Conservation (phyloP, 2,888 invertebrate species). For the Aphidoletes aphidimyza region DNA sequence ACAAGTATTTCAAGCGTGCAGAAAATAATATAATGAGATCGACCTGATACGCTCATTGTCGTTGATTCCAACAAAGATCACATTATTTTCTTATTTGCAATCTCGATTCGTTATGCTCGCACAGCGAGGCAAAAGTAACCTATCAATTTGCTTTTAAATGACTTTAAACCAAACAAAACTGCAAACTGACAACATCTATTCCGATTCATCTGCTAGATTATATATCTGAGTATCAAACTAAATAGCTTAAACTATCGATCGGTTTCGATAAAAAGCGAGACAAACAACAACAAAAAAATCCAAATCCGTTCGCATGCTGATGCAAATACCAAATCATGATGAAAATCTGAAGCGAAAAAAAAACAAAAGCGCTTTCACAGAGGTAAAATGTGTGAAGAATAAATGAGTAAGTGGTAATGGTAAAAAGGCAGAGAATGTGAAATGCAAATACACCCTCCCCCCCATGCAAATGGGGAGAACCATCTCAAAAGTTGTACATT, state of each 20-base stretch:
- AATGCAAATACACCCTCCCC: too few species aligned
- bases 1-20: not conserved
- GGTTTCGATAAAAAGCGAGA: not conserved
- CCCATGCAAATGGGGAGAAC: too few species aligned
- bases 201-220: slow-evolving; percentile 34
- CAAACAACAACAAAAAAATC: too few species aligned
- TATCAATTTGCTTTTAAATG: slow-evolving; percentile 42
- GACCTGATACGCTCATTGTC: not conserved
- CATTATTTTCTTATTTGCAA: slow-evolving; percentile 10
- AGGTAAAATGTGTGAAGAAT: not conserved
- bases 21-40: not conserved
- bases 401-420: not conserved
- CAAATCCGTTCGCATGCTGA: slow-evolving; percentile 1
- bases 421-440: not conserved
- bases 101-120: not conserved
- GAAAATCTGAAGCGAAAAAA: not conserved
- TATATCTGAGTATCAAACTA: not conserved
- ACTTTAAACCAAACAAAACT: slow-evolving; percentile 42
- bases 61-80: not conserved
- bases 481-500: not conserved
- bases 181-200: slow-evolving; percentile 41
- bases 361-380: not conserved
- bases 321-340: not conserved
- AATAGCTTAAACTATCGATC: slow-evolving; percentile 37
- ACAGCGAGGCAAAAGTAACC: not conserved